Base-by-base conservation (phyloP, 2,113 vertebrate species). In the Otus sunia region DNA sequence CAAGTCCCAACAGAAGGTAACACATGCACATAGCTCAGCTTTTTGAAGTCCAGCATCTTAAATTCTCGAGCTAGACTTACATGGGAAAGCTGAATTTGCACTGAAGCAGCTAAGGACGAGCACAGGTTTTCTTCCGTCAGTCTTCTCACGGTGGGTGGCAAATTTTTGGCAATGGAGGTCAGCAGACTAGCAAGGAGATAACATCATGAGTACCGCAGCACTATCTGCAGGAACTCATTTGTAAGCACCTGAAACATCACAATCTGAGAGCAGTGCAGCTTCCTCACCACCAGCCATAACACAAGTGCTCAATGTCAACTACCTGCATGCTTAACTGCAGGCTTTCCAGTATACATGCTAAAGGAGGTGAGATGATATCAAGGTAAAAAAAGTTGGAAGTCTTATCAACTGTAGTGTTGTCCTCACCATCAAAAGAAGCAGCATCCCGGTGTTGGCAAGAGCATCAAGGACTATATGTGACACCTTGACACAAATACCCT, bases 381-480 rank as follows among this genome's bases (percentile, higher is more conserved):
- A 78, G 73, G 64, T 34, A n/a, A 67, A 86, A 92, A 81, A 18
- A 9, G 4, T 36, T 78, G 60, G 3, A 63, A 29, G 47, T 10
- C 1, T 0, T 0, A 34, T 64, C 56, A 84, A 1, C 36, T 41
- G 26, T 1, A 41, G 47, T 7, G 17, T 37, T 63, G 55, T 47
- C 60, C 88, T 80, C 74, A 27, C 17, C 1, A 0, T 21, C 63
- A 55, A 34, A 36, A 10, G 52, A 67, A 59, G 14, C 41, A 45
- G 30, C 26, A 72, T 9, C 41, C 23, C 7, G 6, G 27, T 1
- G 4, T 8, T 6, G 53, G 81, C 29, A 39, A n/a, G 10, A 78
- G 23, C 43, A 58, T 2, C 0, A 1, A 73, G 37, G 50, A 30
- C 22, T 52, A 4, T 0, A n/a, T 1, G 6, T 1, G 10, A 76